Conservation (phyloP, 2,797 vertebrate species). For the Astyanax mexicanus region DNA sequence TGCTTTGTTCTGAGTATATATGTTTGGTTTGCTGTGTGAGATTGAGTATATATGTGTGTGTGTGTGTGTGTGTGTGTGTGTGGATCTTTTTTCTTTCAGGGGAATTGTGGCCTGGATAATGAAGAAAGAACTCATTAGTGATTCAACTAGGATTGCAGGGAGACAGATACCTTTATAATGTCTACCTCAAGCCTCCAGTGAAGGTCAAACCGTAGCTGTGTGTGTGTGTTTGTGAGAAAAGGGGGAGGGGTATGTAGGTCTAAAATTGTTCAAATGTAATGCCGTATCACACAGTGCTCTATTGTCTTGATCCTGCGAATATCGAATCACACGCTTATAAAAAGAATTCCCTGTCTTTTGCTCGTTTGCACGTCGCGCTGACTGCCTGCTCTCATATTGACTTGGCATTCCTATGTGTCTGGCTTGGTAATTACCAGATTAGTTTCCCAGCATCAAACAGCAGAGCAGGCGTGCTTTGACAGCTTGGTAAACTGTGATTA, state of each 20-base stretch:
- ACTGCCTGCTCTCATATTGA: constrained; percentile 46
- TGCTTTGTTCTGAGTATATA: background rate
- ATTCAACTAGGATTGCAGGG: constrained; percentile 78
- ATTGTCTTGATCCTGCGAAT: constrained; percentile 69
- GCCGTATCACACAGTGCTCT: constrained; percentile 60
- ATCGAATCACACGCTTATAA: constrained; percentile 62
- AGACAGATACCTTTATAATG: constrained; percentile 75
- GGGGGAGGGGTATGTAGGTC: constrained; percentile 21
- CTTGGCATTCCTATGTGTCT: constrained; percentile 52
- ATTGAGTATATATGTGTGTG: too few relatives aligned
- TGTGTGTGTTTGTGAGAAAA: constrained; percentile 32
- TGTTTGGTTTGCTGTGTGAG: constrained; percentile 4
- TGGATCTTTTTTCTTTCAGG: constrained; percentile 56
- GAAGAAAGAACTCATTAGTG: constrained; percentile 79
- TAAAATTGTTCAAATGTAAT: constrained; percentile 30
- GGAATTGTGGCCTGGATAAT: constrained; percentile 78
- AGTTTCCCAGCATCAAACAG: constrained; percentile 52
- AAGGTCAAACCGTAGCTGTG: constrained; percentile 72
- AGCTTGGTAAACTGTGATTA: constrained; percentile 51
- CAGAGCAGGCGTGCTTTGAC: constrained; percentile 46
- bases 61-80: constrained; percentile 37
- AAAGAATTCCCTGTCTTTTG: constrained; percentile 28
- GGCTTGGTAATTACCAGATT: constrained; percentile 54
- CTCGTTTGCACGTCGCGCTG: constrained; percentile 12
- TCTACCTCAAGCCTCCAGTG: constrained; percentile 65